A percentile compares a stretch with the other conserved stretches of the same genome.
Evolutionary conservation across 2,888 invertebrate genomes (phyloP).

Genomic region (Callosobruchus maculatus): DNA sequence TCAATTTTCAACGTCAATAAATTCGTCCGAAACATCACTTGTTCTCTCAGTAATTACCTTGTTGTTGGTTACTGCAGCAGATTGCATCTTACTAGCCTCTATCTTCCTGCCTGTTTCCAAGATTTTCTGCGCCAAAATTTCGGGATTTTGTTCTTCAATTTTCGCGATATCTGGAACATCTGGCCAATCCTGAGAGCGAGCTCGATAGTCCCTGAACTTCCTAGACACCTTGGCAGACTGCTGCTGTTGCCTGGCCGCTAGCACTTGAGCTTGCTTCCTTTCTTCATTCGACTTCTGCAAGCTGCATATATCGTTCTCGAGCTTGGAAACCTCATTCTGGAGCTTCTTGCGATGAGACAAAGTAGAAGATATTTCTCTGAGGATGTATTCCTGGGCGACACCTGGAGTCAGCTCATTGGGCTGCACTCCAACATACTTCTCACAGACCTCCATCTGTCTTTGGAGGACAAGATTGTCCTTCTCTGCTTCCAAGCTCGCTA

Average conservation of each 20-base stretch:
- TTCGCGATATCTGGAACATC: conserved; percentile 87
- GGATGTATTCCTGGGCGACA: conserved; percentile 75
- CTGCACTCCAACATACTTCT: conserved; percentile 62
- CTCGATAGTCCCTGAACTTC: conserved; percentile 68
- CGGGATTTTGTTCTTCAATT: conserved; percentile 89
- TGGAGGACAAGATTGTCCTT: conserved; percentile 69
- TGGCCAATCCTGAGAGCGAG: conserved; percentile 87
- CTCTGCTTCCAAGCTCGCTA: conserved; percentile 71
- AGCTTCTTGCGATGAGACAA: conserved; percentile 79
- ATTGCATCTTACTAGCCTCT: conserved; percentile 75
- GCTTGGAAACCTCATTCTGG: conserved; percentile 72
- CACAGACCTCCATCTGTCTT: conserved; percentile 72
- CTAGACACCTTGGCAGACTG: conserved; percentile 49
- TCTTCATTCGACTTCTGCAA: conserved; percentile 71
- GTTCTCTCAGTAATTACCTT: not conserved
- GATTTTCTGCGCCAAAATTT: conserved; percentile 84
- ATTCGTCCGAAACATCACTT: not conserved
- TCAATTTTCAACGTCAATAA: not conserved
- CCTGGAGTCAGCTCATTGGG: conserved; percentile 61
- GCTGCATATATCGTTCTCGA: conserved; percentile 74
- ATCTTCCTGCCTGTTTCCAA: conserved; percentile 85
- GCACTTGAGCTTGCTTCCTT: conserved; percentile 49
- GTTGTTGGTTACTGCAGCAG: conserved; percentile 30
- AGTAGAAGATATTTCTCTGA: conserved; percentile 83
- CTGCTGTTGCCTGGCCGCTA: conserved; percentile 37